phyloP scores from a whole-genome alignment of 2,797 vertebrate species.

The Sebastes cheni region DNA sequence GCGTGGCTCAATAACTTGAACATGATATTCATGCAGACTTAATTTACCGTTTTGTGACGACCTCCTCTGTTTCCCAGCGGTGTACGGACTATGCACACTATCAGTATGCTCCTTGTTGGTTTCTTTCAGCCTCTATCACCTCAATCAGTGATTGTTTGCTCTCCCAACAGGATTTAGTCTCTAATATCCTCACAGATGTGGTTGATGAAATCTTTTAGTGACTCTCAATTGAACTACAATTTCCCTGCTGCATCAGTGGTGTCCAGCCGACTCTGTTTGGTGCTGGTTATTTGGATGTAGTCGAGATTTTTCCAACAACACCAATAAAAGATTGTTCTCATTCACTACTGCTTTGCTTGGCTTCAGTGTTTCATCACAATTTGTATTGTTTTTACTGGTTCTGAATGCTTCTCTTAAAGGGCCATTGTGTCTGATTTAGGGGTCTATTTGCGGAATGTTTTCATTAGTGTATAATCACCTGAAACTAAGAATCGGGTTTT shows the following conservation, averaged over 20 bases:
- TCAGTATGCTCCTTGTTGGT: constrained; percentile 62
- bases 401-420: not conserved
- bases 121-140: constrained; percentile 67
- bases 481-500: too few species aligned
- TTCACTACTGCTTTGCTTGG: constrained; percentile 49
- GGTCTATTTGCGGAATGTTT: not conserved
- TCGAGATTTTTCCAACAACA: constrained; percentile 73
- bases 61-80: constrained; percentile 50
- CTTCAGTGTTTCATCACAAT: constrained; percentile 6
- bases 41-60: constrained; percentile 45
- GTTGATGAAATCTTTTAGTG: constrained; percentile 76
- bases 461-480: not conserved
- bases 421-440: not conserved
- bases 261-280: constrained; percentile 67
- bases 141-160: constrained; percentile 75
- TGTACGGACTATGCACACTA: constrained; percentile 70
- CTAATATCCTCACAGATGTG: constrained; percentile 74
- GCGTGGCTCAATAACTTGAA: constrained; percentile 54
- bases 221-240: constrained; percentile 77
- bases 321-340: constrained; percentile 81
- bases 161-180: constrained; percentile 76
- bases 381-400: not conserved
- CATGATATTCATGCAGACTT: constrained; percentile 49
- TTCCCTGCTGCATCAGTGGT: constrained; percentile 80
- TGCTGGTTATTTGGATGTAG: constrained; percentile 78